Evolutionary conservation across 2,797 vertebrate genomes (phyloP).

Genomic region (Artibeus lituratus): DNA sequence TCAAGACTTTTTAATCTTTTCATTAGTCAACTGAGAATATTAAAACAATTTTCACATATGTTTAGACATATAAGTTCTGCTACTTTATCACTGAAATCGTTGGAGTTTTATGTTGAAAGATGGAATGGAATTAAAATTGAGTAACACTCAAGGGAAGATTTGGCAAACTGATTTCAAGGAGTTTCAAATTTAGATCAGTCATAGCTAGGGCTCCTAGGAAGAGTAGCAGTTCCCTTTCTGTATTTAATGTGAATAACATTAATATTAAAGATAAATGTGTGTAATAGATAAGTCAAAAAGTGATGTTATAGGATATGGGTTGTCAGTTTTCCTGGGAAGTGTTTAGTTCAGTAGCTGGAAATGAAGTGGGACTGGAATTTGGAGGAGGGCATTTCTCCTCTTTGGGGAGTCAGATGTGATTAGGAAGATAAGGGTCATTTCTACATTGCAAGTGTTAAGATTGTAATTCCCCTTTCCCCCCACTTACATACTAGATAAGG

Average conservation of each 20-base stretch:
- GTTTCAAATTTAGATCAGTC: conserved; percentile 18
- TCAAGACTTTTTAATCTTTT: conserved; percentile 50
- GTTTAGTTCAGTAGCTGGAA: background rate
- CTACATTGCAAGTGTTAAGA: background rate
- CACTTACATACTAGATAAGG: background rate
- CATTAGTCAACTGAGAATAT: conserved; percentile 55
- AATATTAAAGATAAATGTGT: background rate
- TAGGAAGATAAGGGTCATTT: background rate
- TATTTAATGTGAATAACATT: conserved; percentile 17
- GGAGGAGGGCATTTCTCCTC: background rate
- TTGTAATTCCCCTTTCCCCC: background rate
- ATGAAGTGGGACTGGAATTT: background rate
- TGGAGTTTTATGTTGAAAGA: background rate
- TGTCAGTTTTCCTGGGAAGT: background rate
- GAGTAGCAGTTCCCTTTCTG: background rate
- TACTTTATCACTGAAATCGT: conserved; percentile 35
- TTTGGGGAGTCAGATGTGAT: background rate
- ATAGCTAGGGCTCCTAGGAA: background rate
- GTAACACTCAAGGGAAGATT: background rate
- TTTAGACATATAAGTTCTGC: conserved; percentile 4
- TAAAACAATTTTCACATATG: conserved; percentile 37
- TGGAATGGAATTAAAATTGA: conserved; percentile 15
- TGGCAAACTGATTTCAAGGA: background rate
- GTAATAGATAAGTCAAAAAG: background rate
- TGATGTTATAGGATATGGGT: background rate